Evolutionary conservation across 2,888 invertebrate species (phyloP).

Genomic region (Agrochola lychnidis): DNA sequence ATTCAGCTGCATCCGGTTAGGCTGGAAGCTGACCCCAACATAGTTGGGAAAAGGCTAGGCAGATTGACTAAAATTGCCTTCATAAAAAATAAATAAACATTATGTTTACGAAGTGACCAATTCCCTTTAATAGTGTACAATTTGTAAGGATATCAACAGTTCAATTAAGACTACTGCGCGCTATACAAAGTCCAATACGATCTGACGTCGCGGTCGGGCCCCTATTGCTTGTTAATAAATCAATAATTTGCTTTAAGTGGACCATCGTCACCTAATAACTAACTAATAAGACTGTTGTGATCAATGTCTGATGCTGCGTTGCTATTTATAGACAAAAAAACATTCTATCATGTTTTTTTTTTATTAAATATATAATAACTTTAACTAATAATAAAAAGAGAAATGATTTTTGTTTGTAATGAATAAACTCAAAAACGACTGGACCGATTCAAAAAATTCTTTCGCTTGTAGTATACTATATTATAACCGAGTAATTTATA

Average conservation of each 20-base stretch:
- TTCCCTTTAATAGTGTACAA: slow-evolving; percentile 15
- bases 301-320: slow-evolving; percentile 1
- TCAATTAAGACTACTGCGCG: slow-evolving; percentile 32
- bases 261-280: slow-evolving; percentile 27
- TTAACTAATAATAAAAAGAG: too few relatives aligned
- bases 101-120: slow-evolving; percentile 2
- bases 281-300: slow-evolving; percentile 1
- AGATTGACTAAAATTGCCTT: neutral
- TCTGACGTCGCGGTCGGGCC: slow-evolving; percentile 24
- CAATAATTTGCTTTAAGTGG: slow-evolving; percentile 35
- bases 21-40: too few relatives aligned
- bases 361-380: too few relatives aligned
- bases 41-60: too few relatives aligned
- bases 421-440: too few relatives aligned
- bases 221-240: slow-evolving; percentile 25
- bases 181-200: slow-evolving; percentile 17
- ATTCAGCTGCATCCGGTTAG: too few relatives aligned
- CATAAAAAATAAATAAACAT: neutral
- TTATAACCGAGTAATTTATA: too few relatives aligned
- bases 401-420: too few relatives aligned
- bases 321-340: neutral
- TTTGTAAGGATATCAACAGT: slow-evolving; percentile 34
- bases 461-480: too few relatives aligned
- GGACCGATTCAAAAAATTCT: too few relatives aligned
- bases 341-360: too few relatives aligned